These are phyloP conservation scores for Oxyura jamaicensis DNA, from an alignment of 2,113 vertebrate species.

Conservation along the genomic window DNA sequence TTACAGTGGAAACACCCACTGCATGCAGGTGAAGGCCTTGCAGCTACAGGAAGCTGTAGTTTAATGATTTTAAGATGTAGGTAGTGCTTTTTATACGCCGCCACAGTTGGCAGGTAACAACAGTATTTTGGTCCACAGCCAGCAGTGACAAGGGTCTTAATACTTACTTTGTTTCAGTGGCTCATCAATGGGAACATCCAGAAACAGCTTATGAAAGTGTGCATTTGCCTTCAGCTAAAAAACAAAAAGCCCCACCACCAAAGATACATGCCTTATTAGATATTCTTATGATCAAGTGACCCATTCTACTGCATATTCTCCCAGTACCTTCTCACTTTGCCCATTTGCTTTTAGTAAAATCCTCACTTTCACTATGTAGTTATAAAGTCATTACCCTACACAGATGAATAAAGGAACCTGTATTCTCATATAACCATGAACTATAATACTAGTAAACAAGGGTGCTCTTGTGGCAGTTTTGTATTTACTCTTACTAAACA, in stretches of 20 bases:
- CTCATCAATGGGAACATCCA: conserved; percentile 90
- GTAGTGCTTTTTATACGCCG: not conserved
- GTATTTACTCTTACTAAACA: not conserved
- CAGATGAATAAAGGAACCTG: not conserved
- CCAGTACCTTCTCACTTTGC: not conserved
- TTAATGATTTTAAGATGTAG: not conserved
- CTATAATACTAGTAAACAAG: not conserved
- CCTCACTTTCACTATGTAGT: not conserved
- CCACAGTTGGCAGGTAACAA: not conserved
- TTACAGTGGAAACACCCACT: not conserved
- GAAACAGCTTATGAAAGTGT: conserved; percentile 96
- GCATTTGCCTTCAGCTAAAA: conserved; percentile 90
- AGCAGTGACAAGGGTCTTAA: not conserved
- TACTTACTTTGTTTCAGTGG: conserved; percentile 92
- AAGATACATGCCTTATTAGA: conserved; percentile 15
- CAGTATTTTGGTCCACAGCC: not conserved
- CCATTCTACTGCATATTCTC: not conserved
- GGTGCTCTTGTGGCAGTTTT: not conserved
- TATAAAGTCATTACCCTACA: not conserved
- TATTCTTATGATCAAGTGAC: not conserved
- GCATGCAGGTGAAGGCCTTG: not conserved
- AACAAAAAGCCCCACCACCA: conserved; percentile 33
- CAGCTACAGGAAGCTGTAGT: not conserved
- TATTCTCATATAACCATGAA: not conserved
- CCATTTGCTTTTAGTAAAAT: not conserved